These are phyloP conservation scores for Yoshiicerus persimilis DNA, from an alignment of 1,140 invertebrate genomes.

Conservation along the genomic window DNA sequence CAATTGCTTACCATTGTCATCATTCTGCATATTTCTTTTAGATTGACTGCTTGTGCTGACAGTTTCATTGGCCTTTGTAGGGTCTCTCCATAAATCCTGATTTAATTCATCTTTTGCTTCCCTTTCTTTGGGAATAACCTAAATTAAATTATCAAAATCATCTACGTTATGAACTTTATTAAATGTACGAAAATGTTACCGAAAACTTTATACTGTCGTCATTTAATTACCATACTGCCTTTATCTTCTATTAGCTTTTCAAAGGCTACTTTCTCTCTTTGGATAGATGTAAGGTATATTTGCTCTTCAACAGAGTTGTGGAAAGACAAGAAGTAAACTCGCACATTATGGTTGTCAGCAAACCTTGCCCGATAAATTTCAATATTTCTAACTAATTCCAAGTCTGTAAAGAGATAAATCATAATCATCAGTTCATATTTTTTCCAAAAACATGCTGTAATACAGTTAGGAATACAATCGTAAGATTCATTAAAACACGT, in stretches of 20 bases:
- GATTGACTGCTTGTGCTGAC: constrained; percentile 57
- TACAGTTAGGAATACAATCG: too few relatives aligned
- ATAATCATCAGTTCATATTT: too few relatives aligned
- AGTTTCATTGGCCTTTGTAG: constrained; percentile 54
- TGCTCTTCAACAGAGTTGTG: constrained; percentile 92
- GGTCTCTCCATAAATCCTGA: constrained; percentile 62
- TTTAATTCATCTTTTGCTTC: constrained; percentile 79
- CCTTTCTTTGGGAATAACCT: constrained; percentile 89
- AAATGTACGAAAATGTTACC: background rate
- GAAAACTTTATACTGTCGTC: too few relatives aligned
- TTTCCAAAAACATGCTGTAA: too few relatives aligned
- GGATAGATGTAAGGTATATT: constrained; percentile 83
- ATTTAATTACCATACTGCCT: constrained; percentile 65
- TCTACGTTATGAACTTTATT: constrained; percentile 61
- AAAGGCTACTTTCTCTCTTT: constrained; percentile 91
- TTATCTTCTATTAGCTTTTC: constrained; percentile 88
- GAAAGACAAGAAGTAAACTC: constrained; percentile 88
- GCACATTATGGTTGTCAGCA: constrained; percentile 59
- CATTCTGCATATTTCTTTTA: constrained; percentile 61
- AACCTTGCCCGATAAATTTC: constrained; percentile 69
- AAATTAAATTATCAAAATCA: constrained; percentile 52
- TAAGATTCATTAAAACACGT: too few relatives aligned
- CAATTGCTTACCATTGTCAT: background rate
- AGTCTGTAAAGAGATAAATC: constrained; percentile 35
- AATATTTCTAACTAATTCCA: constrained; percentile 46